Percentiles rank a stretch among this genome's conserved stretches.
phyloP scores from a whole-genome alignment of 2,888 invertebrate species.

The Amblyjoppa fuscipennis region DNA sequence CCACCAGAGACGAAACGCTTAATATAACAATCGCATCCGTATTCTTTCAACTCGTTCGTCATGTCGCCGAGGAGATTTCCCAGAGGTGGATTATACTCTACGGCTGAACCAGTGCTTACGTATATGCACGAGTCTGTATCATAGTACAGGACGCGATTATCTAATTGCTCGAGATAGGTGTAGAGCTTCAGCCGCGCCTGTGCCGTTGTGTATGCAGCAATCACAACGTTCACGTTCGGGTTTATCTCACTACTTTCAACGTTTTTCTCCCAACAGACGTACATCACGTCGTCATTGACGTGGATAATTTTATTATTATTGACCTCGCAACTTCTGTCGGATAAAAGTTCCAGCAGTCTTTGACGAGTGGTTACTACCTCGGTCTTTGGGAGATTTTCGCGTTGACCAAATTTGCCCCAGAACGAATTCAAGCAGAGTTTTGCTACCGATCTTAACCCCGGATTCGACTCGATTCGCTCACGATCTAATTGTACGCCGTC shows the following conservation, averaged over 20 bases:
- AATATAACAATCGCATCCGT: constrained; percentile 68
- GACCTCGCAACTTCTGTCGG: constrained; percentile 64
- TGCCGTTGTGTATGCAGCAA: constrained; percentile 24
- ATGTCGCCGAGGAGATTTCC: constrained; percentile 77
- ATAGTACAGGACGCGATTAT: constrained; percentile 21
- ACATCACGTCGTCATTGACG: too few species aligned
- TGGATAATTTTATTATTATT: constrained; percentile 61
- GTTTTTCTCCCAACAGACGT: too few species aligned
- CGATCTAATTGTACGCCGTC: constrained; percentile 72
- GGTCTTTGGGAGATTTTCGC: too few species aligned
- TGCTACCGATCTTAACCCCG: too few species aligned
- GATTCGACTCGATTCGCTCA: constrained; percentile 70
- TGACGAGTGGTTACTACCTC: too few species aligned
- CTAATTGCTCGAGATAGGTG: constrained; percentile 75
- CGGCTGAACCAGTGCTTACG: constrained; percentile 65
- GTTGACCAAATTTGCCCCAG: too few species aligned
- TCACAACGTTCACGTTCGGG: constrained; percentile 68
- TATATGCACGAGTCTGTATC: constrained; percentile 55
- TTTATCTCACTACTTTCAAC: constrained; percentile 71
- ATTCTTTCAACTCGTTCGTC: constrained; percentile 65
- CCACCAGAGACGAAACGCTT: neutral
- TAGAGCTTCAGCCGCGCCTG: constrained; percentile 79
- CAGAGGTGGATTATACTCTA: constrained; percentile 1
- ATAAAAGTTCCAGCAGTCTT: constrained; percentile 60
- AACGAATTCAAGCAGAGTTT: too few species aligned